Evolutionary conservation across 2,113 vertebrate genomes (phyloP).

Genomic region (Cygnus buccinator): DNA sequence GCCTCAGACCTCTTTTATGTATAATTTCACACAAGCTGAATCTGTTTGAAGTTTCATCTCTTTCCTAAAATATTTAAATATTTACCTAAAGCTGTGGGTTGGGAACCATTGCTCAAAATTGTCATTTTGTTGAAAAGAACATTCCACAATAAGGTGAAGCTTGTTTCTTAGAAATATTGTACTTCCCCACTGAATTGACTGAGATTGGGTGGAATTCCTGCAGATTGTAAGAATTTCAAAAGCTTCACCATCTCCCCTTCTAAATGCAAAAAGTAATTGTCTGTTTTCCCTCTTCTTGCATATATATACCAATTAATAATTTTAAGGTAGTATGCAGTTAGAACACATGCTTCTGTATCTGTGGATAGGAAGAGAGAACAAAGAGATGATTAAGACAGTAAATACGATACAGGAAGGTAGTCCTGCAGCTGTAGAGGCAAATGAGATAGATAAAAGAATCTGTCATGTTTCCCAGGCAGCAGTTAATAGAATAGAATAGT

Average conservation of each 20-base stretch:
- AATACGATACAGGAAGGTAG: background rate
- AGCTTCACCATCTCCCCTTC: background rate
- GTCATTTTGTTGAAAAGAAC: background rate
- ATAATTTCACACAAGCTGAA: background rate
- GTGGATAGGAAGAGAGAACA: background rate
- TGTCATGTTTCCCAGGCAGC: background rate
- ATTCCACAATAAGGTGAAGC: background rate
- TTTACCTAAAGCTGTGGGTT: background rate
- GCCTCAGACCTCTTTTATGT: background rate
- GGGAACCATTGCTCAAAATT: background rate
- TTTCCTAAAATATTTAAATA: background rate
- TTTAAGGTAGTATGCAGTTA: background rate
- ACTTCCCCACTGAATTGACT: background rate
- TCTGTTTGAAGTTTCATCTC: background rate
- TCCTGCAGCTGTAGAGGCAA: background rate
- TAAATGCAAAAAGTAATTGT: background rate
- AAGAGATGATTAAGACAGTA: background rate
- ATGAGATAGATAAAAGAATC: background rate
- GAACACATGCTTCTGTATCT: background rate
- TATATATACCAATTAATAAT: background rate
- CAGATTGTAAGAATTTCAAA: background rate
- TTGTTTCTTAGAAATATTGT: background rate
- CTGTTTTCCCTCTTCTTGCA: background rate
- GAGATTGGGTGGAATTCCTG: background rate
- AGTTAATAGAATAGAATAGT: background rate